phyloP scores from a whole-genome alignment of 2,797 vertebrate species.

The Melanotaenia boesemani region DNA sequence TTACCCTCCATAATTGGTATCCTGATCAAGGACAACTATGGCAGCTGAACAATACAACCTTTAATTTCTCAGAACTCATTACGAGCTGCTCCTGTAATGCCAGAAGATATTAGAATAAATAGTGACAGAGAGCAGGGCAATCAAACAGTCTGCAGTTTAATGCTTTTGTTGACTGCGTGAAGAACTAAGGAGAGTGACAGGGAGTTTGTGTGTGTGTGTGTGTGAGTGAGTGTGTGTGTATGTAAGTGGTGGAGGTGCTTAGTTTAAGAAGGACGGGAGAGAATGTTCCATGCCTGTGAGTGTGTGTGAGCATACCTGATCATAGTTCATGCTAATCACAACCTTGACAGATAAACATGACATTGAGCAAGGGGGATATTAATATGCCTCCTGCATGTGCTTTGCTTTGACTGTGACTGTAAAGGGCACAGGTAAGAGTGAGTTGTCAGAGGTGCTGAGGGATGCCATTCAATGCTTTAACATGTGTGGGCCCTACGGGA shows the following conservation, averaged over 20 bases:
- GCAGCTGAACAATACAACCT: constrained; percentile 85
- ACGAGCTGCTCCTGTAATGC: constrained; percentile 79
- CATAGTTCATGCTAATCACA: constrained; percentile 76
- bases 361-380: constrained; percentile 67
- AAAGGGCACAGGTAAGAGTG: constrained; percentile 67
- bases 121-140: constrained; percentile 75
- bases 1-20: constrained; percentile 94
- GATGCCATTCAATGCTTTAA: constrained; percentile 41
- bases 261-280: constrained; percentile 29
- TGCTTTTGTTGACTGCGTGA: constrained; percentile 75
- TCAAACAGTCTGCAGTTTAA: constrained; percentile 77
- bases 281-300: constrained; percentile 5
- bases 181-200: constrained; percentile 51
- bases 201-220: constrained; percentile 14
- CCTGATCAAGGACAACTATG: constrained; percentile 91
- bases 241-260: constrained; percentile 9
- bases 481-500: constrained; percentile 35
- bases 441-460: constrained; percentile 63
- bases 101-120: constrained; percentile 81
- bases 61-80: constrained; percentile 87
- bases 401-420: constrained; percentile 52
- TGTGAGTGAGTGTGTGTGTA: constrained; percentile 6
- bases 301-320: constrained; percentile 64
- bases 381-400: constrained; percentile 56
- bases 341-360: constrained; percentile 79